Base-by-base conservation (phyloP, 1,140 invertebrate species). In the Cotesia vestalis region DNA sequence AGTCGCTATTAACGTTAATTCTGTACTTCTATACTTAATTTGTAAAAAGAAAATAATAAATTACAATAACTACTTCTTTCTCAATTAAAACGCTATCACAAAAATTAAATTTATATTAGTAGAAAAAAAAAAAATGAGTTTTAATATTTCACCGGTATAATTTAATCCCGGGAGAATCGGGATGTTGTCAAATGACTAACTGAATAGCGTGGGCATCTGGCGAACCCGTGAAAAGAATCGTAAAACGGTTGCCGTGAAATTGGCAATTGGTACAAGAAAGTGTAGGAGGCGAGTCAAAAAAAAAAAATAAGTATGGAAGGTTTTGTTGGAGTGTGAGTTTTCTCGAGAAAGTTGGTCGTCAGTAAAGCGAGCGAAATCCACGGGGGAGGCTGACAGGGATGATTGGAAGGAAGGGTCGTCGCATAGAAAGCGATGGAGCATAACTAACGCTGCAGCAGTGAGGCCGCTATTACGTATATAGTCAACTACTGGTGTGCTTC, bases 371-470 rank as follows among this genome's bases (percentile, higher is more conserved):
- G 62, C 20, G 62, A 51, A 51, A 64, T 36, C 12, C 14, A 46
- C 62, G 40, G 12, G 66, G 20, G 35, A 34, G 66, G 63, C n/a
- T 55, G 53, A n/a, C 53, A 11, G 66, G 51, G 40, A 46, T 34
- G 51, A 67, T 67, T 53, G 52, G 27, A 53, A 55, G 66, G 52
- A 51, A 55, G 66, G 52, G 66, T 51, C 51, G 40, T 12, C 8
- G 20, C 14, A 55, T 52, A 53, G 66, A 55, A 35, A 40, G 52
- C 66, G 66, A 67, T 40, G 35, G 66, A 67, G 66, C 52, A 67
- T 67, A 51, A 55, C 46, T 67, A 40, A 67, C 53, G 66, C 40
- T 67, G 66, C 66, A 51, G 66, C 35, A 66, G 17, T n/a, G 35
- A 3, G 27, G 17, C 14, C 34, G 27, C 27, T 27, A 8, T 12